A percentile compares a stretch with the other conserved stretches of the same genome.
Evolutionary conservation across 2,797 vertebrate genomes (phyloP).

Genomic region (Mormyrus hasselquistii): DNA sequence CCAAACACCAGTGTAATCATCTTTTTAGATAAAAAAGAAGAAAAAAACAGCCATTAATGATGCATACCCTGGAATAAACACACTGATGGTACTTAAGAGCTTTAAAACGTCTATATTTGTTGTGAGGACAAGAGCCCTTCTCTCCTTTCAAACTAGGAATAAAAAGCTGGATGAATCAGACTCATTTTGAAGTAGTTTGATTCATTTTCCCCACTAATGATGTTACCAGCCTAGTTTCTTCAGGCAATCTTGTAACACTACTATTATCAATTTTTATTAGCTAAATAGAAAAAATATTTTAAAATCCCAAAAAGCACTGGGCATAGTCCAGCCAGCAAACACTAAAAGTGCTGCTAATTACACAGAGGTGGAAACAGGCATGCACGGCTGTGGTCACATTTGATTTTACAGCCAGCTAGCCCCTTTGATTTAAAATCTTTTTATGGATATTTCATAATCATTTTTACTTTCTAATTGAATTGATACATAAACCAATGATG

Average conservation of each 20-base stretch:
- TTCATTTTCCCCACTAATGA: constrained; percentile 30
- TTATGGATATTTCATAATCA: neutral
- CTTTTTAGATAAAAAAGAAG: constrained; percentile 21
- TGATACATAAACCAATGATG: neutral
- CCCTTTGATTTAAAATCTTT: neutral
- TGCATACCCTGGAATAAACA: constrained; percentile 30
- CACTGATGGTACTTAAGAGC: constrained; percentile 31
- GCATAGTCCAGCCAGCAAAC: constrained; percentile 16
- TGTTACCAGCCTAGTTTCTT: constrained; percentile 28
- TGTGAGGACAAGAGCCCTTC: constrained; percentile 29
- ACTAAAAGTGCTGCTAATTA: constrained; percentile 26
- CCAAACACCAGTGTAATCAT: constrained; percentile 26
- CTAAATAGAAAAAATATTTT: constrained; percentile 26
- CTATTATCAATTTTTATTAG: constrained; percentile 29
- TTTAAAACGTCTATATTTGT: constrained; percentile 31
- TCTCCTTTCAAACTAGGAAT: constrained; percentile 27
- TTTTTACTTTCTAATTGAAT: constrained; percentile 13
- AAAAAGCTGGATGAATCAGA: constrained; percentile 30
- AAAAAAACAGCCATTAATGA: constrained; percentile 29
- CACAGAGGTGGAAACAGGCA: neutral
- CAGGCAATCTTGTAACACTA: constrained; percentile 26
- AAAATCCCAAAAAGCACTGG: constrained; percentile 21
- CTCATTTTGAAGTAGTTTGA: constrained; percentile 31
- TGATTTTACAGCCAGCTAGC: neutral
- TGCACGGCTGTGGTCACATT: neutral